These are phyloP conservation scores for Drosophila nannoptera DNA, from an alignment of 1,140 invertebrate genomes.

Conservation along the genomic window DNA sequence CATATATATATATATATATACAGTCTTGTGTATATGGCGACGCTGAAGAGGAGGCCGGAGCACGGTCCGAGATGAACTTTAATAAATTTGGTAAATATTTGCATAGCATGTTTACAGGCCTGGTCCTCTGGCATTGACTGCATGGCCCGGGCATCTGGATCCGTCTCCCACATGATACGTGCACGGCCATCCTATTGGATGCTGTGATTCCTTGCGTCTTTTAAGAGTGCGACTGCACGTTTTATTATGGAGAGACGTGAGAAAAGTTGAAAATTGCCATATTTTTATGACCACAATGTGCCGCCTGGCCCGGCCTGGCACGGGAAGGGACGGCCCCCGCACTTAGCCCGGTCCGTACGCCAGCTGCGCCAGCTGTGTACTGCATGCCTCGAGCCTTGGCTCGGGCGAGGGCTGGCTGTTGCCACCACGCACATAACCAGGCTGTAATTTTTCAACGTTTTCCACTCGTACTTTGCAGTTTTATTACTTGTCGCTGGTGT, in stretches of 20 bases:
- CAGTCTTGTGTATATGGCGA: constrained; percentile 10
- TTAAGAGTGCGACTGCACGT: constrained; percentile 55
- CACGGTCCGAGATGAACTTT: constrained; percentile 53
- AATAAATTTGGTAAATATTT: constrained; percentile 65
- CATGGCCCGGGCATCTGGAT: constrained; percentile 8
- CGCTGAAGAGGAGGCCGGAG: constrained; percentile 24
- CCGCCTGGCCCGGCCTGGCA: constrained; percentile 34
- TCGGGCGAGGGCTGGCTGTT: not conserved
- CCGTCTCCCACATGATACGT: constrained; percentile 32
- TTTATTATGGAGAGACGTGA: constrained; percentile 62
- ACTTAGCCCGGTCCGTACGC: not conserved
- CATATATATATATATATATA: constrained; percentile 11
- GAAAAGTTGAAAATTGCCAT: constrained; percentile 66
- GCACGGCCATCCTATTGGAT: constrained; percentile 35
- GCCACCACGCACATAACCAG: constrained; percentile 54
- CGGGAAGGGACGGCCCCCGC: not conserved
- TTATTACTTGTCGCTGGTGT: constrained; percentile 68
- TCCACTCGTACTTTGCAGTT: constrained; percentile 64
- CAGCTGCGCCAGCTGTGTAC: constrained; percentile 21
- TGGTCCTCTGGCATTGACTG: constrained; percentile 42
- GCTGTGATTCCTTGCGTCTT: constrained; percentile 49
- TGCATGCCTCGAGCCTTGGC: constrained; percentile 18
- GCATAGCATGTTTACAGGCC: constrained; percentile 54
- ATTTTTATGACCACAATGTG: constrained; percentile 66
- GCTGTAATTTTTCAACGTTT: constrained; percentile 63